Base-by-base conservation (phyloP, 2,113 vertebrate species). In the Chaenogobius annularis region DNA sequence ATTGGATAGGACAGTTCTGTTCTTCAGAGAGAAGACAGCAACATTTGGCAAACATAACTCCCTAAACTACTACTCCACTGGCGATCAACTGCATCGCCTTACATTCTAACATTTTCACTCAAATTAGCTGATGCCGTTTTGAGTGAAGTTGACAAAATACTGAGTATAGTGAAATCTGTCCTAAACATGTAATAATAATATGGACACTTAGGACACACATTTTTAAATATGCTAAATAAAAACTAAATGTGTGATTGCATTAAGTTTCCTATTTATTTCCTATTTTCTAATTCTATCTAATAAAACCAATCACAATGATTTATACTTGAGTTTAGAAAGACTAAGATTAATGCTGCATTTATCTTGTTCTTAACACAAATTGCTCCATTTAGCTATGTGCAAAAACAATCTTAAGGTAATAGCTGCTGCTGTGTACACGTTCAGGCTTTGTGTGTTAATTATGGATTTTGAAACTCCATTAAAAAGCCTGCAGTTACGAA, bases 381-480 rank as follows among this genome's bases (percentile, higher is more conserved):
- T 72, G 68, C 68, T 71, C 65, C 70, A 73, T 69, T 72, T 22
- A 35, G 54, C 54, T 61, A 85, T 91, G 86, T 82, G 75, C 67
- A 48, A 80, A 62, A 78, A 56, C 78, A 85, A 77, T 84, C 72
- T 70, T 66, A 71, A 81, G 85, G 78, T 78, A 85, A 85, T 77
- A 70, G 76, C 83, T 80, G 79, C 62, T 70, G 75, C 69, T 84
- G 69, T 85, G 81, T 78, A 74, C 83, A 83, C 64, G 35, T 85
- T 79, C 64, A 73, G 68, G 69, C 37, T 66, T 67, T 50, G 62
- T 52, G 71, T 81, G 84, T 89, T 92, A 90, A 93, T 92, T 90
- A 88, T 73, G 75, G 80, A 84, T 90, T 81, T 80, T 85, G 79
- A 86, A 86, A 88, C 85, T 85, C 87, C 89, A 92, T 92, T 91